Conservation (phyloP, 2,888 invertebrate species). For the Agriopis aurantiaria region DNA sequence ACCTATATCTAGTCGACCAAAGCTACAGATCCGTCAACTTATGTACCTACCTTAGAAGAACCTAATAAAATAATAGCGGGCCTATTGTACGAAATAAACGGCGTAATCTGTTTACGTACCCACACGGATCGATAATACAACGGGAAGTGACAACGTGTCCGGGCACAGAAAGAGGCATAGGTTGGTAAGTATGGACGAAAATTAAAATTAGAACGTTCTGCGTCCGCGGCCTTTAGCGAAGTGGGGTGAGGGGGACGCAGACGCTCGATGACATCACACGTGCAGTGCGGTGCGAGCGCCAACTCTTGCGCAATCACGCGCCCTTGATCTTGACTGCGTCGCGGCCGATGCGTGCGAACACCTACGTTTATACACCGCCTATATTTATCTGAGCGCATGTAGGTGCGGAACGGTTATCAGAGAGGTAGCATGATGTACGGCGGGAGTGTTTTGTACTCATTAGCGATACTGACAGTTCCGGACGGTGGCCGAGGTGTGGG, state of each 20-base stretch:
- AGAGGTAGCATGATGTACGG: constrained; percentile 63
- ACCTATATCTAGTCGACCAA: constrained; percentile 3
- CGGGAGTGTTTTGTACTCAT: constrained; percentile 67
- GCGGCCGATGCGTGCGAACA: constrained; percentile 79
- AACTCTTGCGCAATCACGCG: constrained; percentile 85
- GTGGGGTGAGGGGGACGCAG: constrained; percentile 64
- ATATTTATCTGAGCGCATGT: constrained; percentile 81
- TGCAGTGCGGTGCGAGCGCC: constrained; percentile 83
- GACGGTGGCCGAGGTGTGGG: constrained; percentile 55
- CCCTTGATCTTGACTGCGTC: constrained; percentile 87
- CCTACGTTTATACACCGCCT: constrained; percentile 72
- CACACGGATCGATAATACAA: constrained; percentile 23
- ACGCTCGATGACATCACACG: constrained; percentile 83
- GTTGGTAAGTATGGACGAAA: constrained; percentile 43
- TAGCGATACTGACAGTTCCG: constrained; percentile 70
- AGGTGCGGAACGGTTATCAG: constrained; percentile 76
- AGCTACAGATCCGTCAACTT: constrained; percentile 16
- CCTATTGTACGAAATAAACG: neutral
- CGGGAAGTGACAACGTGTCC: constrained; percentile 40
- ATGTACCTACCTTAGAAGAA: neutral
- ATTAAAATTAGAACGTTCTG: constrained; percentile 79
- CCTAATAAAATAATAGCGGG: neutral
- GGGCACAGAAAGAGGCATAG: constrained; percentile 18
- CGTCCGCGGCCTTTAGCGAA: constrained; percentile 74
- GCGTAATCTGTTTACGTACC: neutral